These are phyloP conservation scores for Leptinotarsa texana DNA, from an alignment of 1,140 invertebrate species.

Conservation along the genomic window DNA sequence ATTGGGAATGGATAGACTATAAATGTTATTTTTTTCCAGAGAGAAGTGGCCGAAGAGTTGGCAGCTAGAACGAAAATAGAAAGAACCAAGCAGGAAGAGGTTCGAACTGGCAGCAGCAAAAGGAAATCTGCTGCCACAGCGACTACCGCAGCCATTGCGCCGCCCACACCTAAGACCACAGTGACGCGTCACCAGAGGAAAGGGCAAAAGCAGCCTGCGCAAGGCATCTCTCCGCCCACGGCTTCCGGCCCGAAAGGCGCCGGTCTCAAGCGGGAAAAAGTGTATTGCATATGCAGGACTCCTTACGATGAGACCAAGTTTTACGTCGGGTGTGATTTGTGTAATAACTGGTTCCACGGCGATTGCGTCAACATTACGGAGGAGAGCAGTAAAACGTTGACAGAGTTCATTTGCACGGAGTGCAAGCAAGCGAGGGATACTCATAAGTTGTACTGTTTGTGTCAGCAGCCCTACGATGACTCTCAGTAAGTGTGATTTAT, in stretches of 20 bases:
- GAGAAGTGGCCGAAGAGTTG: slow-evolving; percentile 71
- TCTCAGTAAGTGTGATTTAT: slow-evolving; percentile 76
- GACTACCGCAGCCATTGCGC: slow-evolving; percentile 56
- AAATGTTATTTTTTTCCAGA: slow-evolving; percentile 55
- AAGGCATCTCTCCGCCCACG: slow-evolving; percentile 49
- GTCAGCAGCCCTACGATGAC: slow-evolving; percentile 95
- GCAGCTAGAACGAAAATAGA: slow-evolving; percentile 70
- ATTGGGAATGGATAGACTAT: too few species aligned
- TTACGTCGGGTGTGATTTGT: slow-evolving; percentile 96
- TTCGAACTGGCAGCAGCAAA: slow-evolving; percentile 63
- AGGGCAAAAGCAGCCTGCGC: slow-evolving; percentile 44
- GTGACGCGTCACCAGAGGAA: slow-evolving; percentile 37
- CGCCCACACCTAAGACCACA: slow-evolving; percentile 43
- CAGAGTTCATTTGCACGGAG: slow-evolving; percentile 87
- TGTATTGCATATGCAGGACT: slow-evolving; percentile 92
- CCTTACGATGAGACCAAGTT: slow-evolving; percentile 96
- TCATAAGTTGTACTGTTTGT: slow-evolving; percentile 94
- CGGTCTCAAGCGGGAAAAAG: slow-evolving; percentile 40
- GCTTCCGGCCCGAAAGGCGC: slow-evolving; percentile 24
- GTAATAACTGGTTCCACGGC: slow-evolving; percentile 98
- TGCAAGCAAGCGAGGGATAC: slow-evolving; percentile 84
- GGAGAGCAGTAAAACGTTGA: slow-evolving; percentile 87
- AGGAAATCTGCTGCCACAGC: slow-evolving; percentile 61
- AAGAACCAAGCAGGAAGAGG: slow-evolving; percentile 72
- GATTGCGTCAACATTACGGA: slow-evolving; percentile 95